phyloP scores from a whole-genome alignment of 2,888 invertebrate genomes.

The Oxyteleia sp. region DNA sequence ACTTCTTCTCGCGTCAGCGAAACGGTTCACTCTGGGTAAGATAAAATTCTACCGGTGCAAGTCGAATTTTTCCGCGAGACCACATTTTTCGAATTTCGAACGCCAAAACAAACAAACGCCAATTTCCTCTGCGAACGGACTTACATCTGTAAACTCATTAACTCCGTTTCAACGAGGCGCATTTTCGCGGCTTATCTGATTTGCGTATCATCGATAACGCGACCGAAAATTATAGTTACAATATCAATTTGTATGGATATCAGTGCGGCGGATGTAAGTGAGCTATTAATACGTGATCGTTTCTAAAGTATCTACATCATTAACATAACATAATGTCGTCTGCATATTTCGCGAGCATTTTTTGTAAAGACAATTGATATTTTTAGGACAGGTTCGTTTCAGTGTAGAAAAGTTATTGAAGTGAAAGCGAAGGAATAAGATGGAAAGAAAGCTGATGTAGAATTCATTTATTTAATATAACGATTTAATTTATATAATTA shows the following conservation, averaged over 20 bases:
- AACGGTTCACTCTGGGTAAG: neutral
- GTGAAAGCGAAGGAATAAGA: too few relatives aligned
- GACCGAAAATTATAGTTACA: conserved; percentile 38
- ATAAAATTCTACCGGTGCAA: conserved; percentile 2
- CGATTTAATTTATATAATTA: too few relatives aligned
- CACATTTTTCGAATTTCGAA: conserved; percentile 11
- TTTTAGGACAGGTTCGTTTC: too few relatives aligned
- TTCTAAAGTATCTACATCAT: conserved; percentile 19
- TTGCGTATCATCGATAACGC: conserved; percentile 33
- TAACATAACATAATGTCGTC: conserved; percentile 14
- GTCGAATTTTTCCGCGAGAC: neutral
- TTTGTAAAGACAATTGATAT: too few relatives aligned
- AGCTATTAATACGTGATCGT: conserved; percentile 36
- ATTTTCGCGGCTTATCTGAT: conserved; percentile 35
- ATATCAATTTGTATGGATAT: conserved; percentile 57
- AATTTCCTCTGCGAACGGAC: conserved; percentile 13
- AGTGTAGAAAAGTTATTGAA: too few relatives aligned
- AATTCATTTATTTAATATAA: too few relatives aligned
- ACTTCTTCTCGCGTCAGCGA: neutral
- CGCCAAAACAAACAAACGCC: neutral
- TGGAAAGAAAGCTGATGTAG: too few relatives aligned
- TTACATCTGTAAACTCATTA: conserved; percentile 44
- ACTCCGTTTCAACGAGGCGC: conserved; percentile 12
- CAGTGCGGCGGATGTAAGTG: conserved; percentile 30
- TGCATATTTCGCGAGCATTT: neutral